phyloP scores from a whole-genome alignment of 1,140 invertebrate species.

The Bombus fervidus region DNA sequence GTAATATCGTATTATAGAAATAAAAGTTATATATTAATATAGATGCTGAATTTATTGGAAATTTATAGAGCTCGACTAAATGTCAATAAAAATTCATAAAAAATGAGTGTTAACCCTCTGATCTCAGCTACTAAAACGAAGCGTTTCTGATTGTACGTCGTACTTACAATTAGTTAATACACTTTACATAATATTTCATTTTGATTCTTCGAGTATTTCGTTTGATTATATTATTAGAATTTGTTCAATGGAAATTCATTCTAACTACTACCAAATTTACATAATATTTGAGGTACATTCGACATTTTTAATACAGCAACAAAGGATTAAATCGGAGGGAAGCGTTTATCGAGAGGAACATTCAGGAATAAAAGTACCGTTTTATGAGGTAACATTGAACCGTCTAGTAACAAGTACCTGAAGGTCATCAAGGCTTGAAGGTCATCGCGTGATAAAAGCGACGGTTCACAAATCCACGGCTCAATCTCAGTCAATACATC shows the following conservation, averaged over 20 bases:
- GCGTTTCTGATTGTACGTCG: too few species aligned
- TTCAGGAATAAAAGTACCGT: constrained; percentile 15
- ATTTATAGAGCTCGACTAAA: neutral
- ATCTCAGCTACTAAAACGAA: too few species aligned
- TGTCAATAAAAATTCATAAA: too few species aligned
- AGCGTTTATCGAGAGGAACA: neutral
- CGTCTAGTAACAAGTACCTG: neutral
- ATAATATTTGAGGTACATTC: neutral
- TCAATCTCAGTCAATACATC: neutral
- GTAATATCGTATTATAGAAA: neutral
- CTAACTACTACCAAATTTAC: neutral
- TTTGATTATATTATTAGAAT: neutral
- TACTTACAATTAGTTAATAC: too few species aligned
- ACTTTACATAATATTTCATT: too few species aligned
- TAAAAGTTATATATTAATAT: neutral
- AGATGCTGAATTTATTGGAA: neutral
- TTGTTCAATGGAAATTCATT: neutral
- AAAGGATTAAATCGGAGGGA: neutral
- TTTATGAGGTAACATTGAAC: constrained; percentile 37
- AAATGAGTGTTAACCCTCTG: too few species aligned
- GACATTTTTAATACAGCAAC: neutral
- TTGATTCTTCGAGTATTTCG: too few species aligned
- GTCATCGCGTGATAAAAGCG: neutral
- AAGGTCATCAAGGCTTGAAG: constrained; percentile 2
- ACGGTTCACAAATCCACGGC: neutral